These are phyloP conservation scores for Rhinopomastus cyanomelas DNA, from an alignment of 2,113 vertebrate genomes.

Conservation along the genomic window DNA sequence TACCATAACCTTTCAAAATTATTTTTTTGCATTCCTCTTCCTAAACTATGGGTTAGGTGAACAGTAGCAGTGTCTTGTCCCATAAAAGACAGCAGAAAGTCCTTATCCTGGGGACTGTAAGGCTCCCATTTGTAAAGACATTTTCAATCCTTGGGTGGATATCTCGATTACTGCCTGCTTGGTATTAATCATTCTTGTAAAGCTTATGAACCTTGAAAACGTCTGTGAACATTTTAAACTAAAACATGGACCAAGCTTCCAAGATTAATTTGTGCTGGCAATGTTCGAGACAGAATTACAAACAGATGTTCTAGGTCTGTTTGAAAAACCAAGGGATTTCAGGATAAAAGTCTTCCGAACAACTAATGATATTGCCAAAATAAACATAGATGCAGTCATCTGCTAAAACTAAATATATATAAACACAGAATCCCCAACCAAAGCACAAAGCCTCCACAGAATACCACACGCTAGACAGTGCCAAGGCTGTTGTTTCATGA, in stretches of 20 bases:
- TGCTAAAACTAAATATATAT: neutral
- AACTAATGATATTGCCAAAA: constrained; percentile 4
- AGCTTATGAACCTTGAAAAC: constrained; percentile 8
- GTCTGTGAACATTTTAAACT: neutral
- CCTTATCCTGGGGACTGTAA: neutral
- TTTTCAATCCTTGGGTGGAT: neutral
- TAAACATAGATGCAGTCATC: constrained; percentile 9
- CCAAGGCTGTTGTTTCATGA: constrained; percentile 17
- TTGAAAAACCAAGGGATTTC: neutral
- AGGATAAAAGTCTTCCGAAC: constrained; percentile 7
- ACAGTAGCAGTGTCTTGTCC: neutral
- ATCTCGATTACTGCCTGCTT: neutral
- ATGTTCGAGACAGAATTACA: neutral
- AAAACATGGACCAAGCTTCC: neutral
- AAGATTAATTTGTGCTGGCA: constrained; percentile 13
- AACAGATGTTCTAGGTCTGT: constrained; percentile 25
- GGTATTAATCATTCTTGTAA: neutral
- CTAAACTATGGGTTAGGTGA: neutral
- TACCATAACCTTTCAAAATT: neutral
- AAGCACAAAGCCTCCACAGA: neutral
- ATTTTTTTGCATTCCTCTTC: neutral
- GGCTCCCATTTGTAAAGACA: neutral
- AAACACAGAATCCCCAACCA: neutral
- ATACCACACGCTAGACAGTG: neutral
- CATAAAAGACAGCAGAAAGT: neutral